Percentiles rank a stretch among this genome's conserved stretches.
phyloP scores from a whole-genome alignment of 2,797 vertebrate genomes.

The Caiman crocodilus region DNA sequence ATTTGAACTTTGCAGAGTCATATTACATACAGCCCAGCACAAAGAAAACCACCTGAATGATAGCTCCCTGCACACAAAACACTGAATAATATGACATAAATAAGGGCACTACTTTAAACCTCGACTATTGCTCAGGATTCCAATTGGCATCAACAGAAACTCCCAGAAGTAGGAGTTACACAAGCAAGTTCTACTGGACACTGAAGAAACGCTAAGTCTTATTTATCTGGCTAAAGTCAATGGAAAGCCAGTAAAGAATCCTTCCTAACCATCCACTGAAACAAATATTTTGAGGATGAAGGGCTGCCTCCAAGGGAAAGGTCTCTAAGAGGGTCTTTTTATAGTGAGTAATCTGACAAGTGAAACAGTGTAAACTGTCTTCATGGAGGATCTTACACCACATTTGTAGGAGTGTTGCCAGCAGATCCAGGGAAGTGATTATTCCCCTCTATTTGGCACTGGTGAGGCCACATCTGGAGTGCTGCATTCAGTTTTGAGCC shows the following conservation, averaged over 20 bases:
- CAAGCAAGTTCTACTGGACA: not conserved
- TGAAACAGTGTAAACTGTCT: fast-evolving
- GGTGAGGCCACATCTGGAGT: too few species aligned
- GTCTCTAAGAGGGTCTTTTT: not conserved
- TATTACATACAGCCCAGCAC: not conserved
- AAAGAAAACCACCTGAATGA: not conserved
- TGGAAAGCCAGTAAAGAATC: not conserved
- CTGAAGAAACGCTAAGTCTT: not conserved
- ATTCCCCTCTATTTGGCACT: too few species aligned
- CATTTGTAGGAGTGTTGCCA: too few species aligned
- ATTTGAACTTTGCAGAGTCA: conserved; percentile 5
- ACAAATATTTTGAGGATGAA: not conserved
- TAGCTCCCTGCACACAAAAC: not conserved
- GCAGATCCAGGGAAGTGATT: too few species aligned
- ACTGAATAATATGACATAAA: not conserved
- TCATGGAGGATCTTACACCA: not conserved
- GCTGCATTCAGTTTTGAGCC: too few species aligned
- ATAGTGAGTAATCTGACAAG: not conserved
- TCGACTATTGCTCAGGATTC: not conserved
- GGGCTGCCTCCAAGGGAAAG: not conserved
- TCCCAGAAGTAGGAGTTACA: not conserved
- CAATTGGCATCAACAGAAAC: not conserved
- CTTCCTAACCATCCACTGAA: not conserved
- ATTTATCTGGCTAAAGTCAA: not conserved
- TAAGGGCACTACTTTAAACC: not conserved